Conservation (phyloP, 1,140 invertebrate genomes). For the Pectinophora gossypiella region DNA sequence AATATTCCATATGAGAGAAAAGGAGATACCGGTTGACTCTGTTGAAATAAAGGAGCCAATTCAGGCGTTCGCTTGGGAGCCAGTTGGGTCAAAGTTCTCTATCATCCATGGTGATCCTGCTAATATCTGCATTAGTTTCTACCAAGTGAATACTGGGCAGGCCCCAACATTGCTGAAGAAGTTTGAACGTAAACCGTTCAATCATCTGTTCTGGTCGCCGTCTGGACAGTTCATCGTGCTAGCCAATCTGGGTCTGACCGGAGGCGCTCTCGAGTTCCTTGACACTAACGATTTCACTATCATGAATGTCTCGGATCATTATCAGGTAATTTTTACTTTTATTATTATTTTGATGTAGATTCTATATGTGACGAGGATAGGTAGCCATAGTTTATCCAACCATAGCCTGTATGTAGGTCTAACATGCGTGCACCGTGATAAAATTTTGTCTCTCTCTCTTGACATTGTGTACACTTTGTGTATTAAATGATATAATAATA, state of each 20-base stretch:
- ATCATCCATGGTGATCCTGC: constrained; percentile 96
- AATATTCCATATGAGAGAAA: constrained; percentile 98
- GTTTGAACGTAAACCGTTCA: constrained; percentile 93
- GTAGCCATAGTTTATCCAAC: no score
- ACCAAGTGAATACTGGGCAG: constrained; percentile 92
- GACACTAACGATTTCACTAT: constrained; percentile 96
- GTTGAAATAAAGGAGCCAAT: constrained; percentile 96
- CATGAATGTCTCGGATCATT: constrained; percentile 96
- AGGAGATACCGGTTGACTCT: constrained; percentile 98
- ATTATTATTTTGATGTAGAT: background rate
- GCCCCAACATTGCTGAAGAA: constrained; percentile 91
- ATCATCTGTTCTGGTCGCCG: constrained; percentile 97
- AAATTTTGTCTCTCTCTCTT: no score
- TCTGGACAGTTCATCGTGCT: constrained; percentile 96
- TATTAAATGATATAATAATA: no score
- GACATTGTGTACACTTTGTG: no score
- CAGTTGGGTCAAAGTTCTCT: constrained; percentile 95
- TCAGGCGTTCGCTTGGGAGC: constrained; percentile 98
- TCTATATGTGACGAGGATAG: no score
- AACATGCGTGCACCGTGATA: no score
- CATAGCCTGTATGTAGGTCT: no score
- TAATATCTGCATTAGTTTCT: constrained; percentile 94
- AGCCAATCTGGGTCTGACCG: constrained; percentile 88
- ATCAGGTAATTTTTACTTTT: constrained; percentile 73
- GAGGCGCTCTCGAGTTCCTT: constrained; percentile 95